Evolutionary conservation across 2,113 vertebrate genomes (phyloP), one percentile per base, ranked within the genome.

Genomic region (Sorex araneus): DNA sequence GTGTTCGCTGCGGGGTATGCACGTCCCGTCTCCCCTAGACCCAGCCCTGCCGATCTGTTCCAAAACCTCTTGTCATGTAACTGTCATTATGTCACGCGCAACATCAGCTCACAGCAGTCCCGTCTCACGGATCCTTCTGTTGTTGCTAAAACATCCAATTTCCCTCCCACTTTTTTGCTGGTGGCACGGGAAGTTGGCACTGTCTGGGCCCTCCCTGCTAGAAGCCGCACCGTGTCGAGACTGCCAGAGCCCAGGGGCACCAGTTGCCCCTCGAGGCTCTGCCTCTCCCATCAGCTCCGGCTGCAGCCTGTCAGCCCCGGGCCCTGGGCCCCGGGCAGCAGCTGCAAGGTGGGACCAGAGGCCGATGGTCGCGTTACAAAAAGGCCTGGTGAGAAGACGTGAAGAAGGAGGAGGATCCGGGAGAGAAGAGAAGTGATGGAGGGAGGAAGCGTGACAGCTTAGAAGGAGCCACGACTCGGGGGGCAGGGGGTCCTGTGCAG

Each of bases 61-160:
- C 50, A 47, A 91, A 90, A 43, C 64, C 50, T 90, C 71, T 57
- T 73, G 78, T 69, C 63, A 73, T 73, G 77, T 76, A 88, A 47
- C 36, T 93, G 91, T 89, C 91, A 69, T 85, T 86, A 80, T 70
- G 79, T 83, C 79, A 91, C 64, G 21, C 0, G 6, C 92, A 86
- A 73, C 73, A 84, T 89, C 92, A 92, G 50, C 47, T 80, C 79
- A 69, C 75, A 90, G 79, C 57, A 75, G 88, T 47, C 57, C 80
- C 83, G n/a, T 83, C 81, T 94, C 36, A 40, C 3, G 70, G 67
- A 92, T 84, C 19, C 85, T 54, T 95, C 54, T 70, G 63, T 73
- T 93, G 84, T 70, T 94, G 78, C 80, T 89, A 84, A 83, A 95
- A 93, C 95, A 95, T 87, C 80, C 87, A 83, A 60, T 92, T 94